Evolutionary conservation across 35 echinoderm and acorn worm species (phyloP).

Genomic region (Apostichopus japonicus): DNA sequence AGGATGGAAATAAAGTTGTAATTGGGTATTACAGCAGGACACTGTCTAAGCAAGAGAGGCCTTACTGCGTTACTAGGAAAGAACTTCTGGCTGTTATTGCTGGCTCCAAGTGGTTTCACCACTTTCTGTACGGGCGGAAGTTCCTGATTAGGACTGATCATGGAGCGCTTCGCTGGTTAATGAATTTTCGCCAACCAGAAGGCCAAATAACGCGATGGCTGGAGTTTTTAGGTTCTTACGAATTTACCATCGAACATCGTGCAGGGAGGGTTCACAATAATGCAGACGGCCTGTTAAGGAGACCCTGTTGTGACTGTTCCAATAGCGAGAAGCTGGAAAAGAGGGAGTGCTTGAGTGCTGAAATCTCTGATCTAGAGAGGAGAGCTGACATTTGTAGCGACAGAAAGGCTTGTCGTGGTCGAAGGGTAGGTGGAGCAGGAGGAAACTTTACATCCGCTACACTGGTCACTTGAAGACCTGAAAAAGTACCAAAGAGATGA

Average conservation of each 20-base stretch:
- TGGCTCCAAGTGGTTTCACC: background rate
- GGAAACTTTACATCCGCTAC: too few species aligned
- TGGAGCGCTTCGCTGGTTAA: slow-evolving; percentile 30
- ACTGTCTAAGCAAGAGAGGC: background rate
- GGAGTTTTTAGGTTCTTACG: background rate
- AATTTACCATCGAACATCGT: background rate
- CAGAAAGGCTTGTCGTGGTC: too few species aligned
- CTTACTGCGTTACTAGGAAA: background rate
- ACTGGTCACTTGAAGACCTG: too few species aligned
- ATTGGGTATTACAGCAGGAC: too few species aligned
- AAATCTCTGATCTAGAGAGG: too few species aligned
- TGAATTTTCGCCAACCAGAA: slow-evolving; percentile 1
- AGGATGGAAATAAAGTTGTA: too few species aligned
- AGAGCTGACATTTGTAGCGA: background rate
- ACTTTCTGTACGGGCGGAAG: background rate
- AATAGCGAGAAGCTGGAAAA: slow-evolving; percentile 18
- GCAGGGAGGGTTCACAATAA: background rate
- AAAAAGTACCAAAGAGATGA: too few species aligned
- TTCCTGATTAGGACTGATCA: slow-evolving; percentile 61
- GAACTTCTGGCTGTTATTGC: background rate
- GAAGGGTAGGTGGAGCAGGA: too few species aligned
- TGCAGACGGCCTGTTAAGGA: slow-evolving; percentile 30
- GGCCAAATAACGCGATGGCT: slow-evolving; percentile 4
- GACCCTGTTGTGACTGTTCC: too few species aligned
- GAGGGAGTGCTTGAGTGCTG: too few species aligned